Conservation (phyloP, 2,797 vertebrate genomes). For the Clarias pachynema region DNA sequence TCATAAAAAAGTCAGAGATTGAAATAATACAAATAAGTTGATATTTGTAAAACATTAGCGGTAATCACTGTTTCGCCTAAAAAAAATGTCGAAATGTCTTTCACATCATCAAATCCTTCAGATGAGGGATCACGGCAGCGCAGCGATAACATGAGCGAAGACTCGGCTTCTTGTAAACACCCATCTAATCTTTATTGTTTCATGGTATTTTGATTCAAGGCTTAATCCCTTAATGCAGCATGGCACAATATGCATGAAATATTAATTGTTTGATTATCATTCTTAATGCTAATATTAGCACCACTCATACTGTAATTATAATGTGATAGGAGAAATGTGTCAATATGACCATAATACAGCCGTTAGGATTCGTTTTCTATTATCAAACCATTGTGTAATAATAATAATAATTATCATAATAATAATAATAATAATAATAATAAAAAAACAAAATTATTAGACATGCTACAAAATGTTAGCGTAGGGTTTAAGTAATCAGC, state of each 20-base stretch:
- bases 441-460: too few relatives aligned
- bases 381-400: neutral
- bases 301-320: neutral
- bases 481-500: neutral
- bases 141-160: too few relatives aligned
- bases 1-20: neutral
- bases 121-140: neutral
- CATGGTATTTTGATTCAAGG: neutral
- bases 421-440: too few relatives aligned
- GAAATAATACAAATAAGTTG: neutral
- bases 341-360: neutral
- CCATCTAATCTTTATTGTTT: neutral
- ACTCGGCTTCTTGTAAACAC: neutral
- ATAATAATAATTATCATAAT: too few relatives aligned
- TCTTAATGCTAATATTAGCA: neutral
- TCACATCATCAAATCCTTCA: neutral
- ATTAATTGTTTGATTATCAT: neutral
- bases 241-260: neutral
- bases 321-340: neutral
- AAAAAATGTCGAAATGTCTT: neutral
- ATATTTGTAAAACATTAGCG: neutral
- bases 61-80: neutral
- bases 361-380: neutral
- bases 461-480: too few relatives aligned
- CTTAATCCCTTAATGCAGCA: neutral